Percentiles rank a stretch among this genome's conserved stretches.
Conservation (phyloP, 2,888 invertebrate species). For the Aplocera efformata region DNA sequence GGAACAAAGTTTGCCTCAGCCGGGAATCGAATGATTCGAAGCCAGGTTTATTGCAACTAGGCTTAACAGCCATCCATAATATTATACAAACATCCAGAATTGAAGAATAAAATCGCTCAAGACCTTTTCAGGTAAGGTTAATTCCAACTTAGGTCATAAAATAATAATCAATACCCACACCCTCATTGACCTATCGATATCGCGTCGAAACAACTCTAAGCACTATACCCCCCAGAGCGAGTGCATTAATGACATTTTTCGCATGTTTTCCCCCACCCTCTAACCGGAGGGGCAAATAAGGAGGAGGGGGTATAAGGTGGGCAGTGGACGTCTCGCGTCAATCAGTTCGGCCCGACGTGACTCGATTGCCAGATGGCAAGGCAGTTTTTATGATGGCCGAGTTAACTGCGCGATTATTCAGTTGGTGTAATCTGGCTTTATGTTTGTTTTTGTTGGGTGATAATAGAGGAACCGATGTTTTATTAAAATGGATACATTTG, state of each 20-base stretch:
- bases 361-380: constrained; percentile 71
- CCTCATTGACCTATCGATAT: constrained; percentile 23
- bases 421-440: constrained; percentile 42
- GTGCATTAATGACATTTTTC: constrained; percentile 79
- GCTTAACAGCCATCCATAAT: no score
- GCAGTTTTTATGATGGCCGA: constrained; percentile 55
- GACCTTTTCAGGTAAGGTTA: no score
- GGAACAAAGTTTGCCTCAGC: no score
- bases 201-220: constrained; percentile 19
- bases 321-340: constrained; percentile 76
- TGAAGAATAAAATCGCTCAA: no score
- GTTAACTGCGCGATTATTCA: constrained; percentile 56
- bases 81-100: no score
- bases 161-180: background rate
- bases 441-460: constrained; percentile 24
- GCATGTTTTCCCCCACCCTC: constrained; percentile 59
- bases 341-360: constrained; percentile 76
- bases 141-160: background rate
- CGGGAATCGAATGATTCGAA: no score
- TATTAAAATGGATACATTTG: background rate
- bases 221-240: constrained; percentile 42
- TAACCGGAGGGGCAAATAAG: constrained; percentile 16
- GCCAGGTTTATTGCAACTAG: no score
- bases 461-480: constrained; percentile 14
- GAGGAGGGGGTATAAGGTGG: constrained; percentile 26